Base-by-base conservation (phyloP, 2,113 vertebrate genomes). In the Oryzias woworae region DNA sequence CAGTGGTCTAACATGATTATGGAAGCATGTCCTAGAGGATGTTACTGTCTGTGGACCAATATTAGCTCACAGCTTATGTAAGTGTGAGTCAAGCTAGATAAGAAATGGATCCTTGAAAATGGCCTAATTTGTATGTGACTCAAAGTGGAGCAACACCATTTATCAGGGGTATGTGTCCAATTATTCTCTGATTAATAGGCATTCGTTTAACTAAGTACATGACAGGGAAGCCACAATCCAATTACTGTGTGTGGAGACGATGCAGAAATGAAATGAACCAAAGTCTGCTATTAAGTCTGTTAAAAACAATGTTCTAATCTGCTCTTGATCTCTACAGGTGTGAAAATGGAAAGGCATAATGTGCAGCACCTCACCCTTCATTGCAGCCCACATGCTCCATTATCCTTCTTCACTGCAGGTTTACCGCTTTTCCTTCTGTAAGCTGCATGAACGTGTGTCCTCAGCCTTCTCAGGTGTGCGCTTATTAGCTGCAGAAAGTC, bases 121-220 rank as follows among this genome's bases (percentile, higher is more conserved):
- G 67, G 65, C 76, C 81, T 88, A 77, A 91, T 90, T 89, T 88
- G 69, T 85, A 85, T 66, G 54, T 85, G 88, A 89, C 75, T 85
- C 71, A 78, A 86, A 85, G 85, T 84, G 77, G 78, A 87, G 83
- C 83, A 68, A 79, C 53, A 43, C 60, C 80, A 83, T 89, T 90
- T 87, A 88, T 89, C 84, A 85, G 78, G 62, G 73, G 79, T 82
- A 78, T 81, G 85, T 89, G 85, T 86, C 73, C 86, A 91, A 90
- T 92, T 92, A 90, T 81, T 69, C 69, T 64, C 60, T 89, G 88
- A 91, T 91, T 89, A 91, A 91, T 89, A 83, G 77, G 71, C 80
- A 75, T 88, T 88, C 62, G 78, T 81, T 82, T 83, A 55, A 79
- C 68, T 22, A 74, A 77, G 78, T 77, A 81, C 58, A 73, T 84